Evolutionary conservation across 2,113 vertebrate genomes (phyloP), one percentile per base, ranked within the genome.

Genomic region (Ariopsis seemanni): DNA sequence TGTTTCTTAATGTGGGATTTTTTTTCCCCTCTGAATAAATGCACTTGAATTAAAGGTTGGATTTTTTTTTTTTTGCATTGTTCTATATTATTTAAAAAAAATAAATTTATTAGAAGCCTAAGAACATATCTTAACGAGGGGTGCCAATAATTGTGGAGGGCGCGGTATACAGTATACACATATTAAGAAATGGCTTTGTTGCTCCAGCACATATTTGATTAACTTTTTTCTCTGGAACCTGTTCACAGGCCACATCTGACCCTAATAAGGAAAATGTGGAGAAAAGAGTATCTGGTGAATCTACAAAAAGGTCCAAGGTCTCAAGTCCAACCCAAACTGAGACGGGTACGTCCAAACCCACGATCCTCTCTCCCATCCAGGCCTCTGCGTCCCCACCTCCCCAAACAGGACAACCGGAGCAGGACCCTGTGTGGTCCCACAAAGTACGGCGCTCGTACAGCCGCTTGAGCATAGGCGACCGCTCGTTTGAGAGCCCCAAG

Each of bases 381-480:
- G 65, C 89, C 4, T 30, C 83, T n/a, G 90, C 90, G 5, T 92
- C 90, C 5, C 90, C 91, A 78, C 87, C 75, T 6, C 88, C 87
- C 34, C 67, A 55, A 2, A 6, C 77, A 0, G 34, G 75, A 71
- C 34, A 52, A 0, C 22, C 84, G 0, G 62, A 79, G 0, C 88
- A 89, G 86, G 93, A 94, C 79, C 55, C 89, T 12, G 91, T 92
- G 27, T 97, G 97, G 97, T 93, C 95, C 0, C 92, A 93, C 86
- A 97, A 96, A 27, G 97, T 97, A 12, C 95, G 97, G 0, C 95
- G 97, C 0, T 98, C 97, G 25, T 97, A 97, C 90, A 97, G 96
- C 93, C 94, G 96, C 0, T 93, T 96, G 15, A 94, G 94, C 85
- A 34, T 42, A 7, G 88, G 88, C 7, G 95, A 95, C 48, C 79